Conservation (phyloP, 2,888 invertebrate genomes). For the Caenorhabditis sp. region DNA sequence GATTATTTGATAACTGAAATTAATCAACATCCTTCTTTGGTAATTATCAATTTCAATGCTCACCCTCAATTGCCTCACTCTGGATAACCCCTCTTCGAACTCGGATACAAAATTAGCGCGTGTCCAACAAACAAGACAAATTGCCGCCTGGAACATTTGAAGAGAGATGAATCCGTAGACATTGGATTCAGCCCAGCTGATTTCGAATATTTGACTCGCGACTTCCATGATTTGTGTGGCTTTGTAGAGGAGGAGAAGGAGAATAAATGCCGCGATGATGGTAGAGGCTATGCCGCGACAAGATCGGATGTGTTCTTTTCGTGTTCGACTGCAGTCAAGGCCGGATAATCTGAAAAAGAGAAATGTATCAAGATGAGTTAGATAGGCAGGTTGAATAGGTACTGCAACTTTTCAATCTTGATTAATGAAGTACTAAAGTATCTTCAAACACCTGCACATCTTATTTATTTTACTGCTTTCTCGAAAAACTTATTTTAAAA, state of each 20-base stretch:
- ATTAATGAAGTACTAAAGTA: no score
- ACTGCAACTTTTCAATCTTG: no score
- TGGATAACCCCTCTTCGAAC: conserved; percentile 28
- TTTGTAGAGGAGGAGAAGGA: conserved; percentile 14
- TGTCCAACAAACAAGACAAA: conserved; percentile 29
- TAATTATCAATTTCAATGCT: background rate
- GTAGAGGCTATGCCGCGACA: conserved; percentile 16
- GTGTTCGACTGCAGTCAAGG: conserved; percentile 26
- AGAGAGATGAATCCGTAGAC: conserved; percentile 25
- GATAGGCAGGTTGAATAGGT: no score
- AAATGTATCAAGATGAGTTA: no score
- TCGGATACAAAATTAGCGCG: conserved; percentile 26
- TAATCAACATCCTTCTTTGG: background rate
- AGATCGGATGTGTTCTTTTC: conserved; percentile 24
- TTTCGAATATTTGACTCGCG: conserved; percentile 14
- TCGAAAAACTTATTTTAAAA: no score
- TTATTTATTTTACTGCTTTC: no score
- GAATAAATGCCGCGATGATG: conserved; percentile 18
- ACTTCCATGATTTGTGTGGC: background rate
- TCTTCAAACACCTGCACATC: no score
- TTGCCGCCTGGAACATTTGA: conserved; percentile 14
- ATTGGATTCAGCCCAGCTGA: conserved; percentile 38
- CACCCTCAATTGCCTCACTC: conserved; percentile 25
- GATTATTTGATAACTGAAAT: conserved; percentile 27
- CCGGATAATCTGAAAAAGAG: conserved; percentile 30